Evolutionary conservation across 92 coral and sea anemone genomes (phyloP).

Genomic region (Palythoa caribaeorum): DNA sequence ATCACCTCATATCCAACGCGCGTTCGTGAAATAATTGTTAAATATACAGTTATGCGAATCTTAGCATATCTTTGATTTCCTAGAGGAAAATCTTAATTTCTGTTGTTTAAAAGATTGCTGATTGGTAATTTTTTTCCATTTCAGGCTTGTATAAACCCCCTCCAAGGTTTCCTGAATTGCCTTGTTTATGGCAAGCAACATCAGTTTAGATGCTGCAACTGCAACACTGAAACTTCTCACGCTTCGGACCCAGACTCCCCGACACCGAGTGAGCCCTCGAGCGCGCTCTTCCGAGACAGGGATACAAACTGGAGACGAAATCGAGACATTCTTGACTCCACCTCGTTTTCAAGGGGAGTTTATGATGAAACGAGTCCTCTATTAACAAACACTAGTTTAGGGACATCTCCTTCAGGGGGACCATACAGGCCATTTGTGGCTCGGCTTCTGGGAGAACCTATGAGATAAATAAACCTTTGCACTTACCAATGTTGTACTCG

Average conservation of each 20-base stretch:
- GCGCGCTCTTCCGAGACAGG: conserved; percentile 35
- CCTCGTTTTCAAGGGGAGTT: conserved; percentile 37
- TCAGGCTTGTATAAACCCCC: conserved; percentile 85
- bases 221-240: not conserved
- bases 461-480: not conserved
- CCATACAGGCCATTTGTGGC: conserved; percentile 55
- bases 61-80: too few relatives aligned
- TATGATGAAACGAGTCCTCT: conserved; percentile 31
- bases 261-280: conserved; percentile 14
- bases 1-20: too few relatives aligned
- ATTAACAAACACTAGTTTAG: conserved; percentile 28
- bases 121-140: not conserved
- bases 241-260: conserved; percentile 5
- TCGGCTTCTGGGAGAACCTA: conserved; percentile 75
- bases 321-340: conserved; percentile 54
- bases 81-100: too few relatives aligned
- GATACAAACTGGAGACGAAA: conserved; percentile 36
- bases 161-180: conserved; percentile 93
- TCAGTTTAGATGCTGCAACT: conserved; percentile 46
- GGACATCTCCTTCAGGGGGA: conserved; percentile 30
- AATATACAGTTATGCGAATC: too few relatives aligned
- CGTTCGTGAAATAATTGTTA: too few relatives aligned
- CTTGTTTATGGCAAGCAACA: conserved; percentile 84
- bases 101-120: not conserved
- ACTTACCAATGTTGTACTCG: too few relatives aligned